Evolutionary conservation across 2,888 invertebrate species (phyloP).

Genomic region (Hemaris fuciformis): DNA sequence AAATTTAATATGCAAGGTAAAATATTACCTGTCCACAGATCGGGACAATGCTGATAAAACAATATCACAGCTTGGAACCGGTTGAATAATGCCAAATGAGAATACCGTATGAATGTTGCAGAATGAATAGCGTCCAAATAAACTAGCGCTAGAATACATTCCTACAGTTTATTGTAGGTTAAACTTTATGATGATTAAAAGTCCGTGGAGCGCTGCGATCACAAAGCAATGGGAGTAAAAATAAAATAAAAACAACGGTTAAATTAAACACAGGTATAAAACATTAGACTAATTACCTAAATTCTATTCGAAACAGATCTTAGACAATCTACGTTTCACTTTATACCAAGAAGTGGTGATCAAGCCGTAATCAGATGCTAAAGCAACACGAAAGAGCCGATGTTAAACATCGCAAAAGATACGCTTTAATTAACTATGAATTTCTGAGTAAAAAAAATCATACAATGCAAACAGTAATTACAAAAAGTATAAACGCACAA

Average conservation of each 20-base stretch:
- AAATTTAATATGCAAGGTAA: background rate
- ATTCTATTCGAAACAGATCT: too few relatives aligned
- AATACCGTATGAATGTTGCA: background rate
- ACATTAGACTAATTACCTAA: too few relatives aligned
- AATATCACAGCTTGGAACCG: background rate
- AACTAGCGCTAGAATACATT: background rate
- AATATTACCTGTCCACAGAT: background rate
- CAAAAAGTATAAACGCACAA: too few relatives aligned
- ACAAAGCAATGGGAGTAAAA: background rate
- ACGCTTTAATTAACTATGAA: background rate
- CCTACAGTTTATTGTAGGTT: conserved; percentile 19
- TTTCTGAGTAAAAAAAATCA: background rate
- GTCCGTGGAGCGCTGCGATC: too few relatives aligned
- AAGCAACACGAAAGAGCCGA: too few relatives aligned
- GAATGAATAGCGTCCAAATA: background rate
- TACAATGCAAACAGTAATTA: background rate
- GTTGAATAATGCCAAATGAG: background rate
- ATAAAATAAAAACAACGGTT: background rate
- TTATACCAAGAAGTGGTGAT: too few relatives aligned
- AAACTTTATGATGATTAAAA: conserved; percentile 16
- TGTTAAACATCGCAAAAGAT: too few relatives aligned
- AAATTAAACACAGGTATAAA: background rate
- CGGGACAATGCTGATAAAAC: background rate
- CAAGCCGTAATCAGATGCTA: too few relatives aligned
- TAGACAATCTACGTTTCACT: too few relatives aligned